phyloP scores from a whole-genome alignment of 2,888 invertebrate species.

The Coleophora deauratella region DNA sequence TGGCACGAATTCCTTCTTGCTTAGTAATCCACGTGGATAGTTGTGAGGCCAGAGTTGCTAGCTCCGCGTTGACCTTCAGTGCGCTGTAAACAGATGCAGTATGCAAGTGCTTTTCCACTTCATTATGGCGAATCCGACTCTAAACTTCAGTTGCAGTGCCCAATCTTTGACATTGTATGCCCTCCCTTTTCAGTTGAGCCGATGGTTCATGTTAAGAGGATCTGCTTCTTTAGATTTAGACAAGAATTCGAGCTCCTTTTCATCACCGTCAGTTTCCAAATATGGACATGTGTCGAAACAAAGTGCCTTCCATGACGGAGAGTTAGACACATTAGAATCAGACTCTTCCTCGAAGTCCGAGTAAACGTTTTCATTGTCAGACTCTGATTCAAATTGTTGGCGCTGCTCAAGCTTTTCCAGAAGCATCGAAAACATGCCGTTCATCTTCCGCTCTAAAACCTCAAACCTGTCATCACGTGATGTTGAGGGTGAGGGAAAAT shows the following conservation, averaged over 20 bases:
- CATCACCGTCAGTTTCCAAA: too few species aligned
- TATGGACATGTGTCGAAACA: too few species aligned
- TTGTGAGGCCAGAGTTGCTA: conserved; percentile 4
- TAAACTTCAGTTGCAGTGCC: conserved; percentile 6
- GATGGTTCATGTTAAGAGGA: conserved; percentile 9
- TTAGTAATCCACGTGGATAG: conserved; percentile 4
- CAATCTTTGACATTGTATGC: conserved; percentile 15
- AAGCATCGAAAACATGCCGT: background rate
- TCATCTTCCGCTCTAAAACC: conserved; percentile 1
- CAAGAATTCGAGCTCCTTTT: background rate
- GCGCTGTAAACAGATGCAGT: conserved; percentile 14
- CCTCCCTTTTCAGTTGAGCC: conserved; percentile 7
- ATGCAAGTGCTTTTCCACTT: conserved; percentile 13
- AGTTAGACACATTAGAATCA: background rate
- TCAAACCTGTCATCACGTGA: background rate
- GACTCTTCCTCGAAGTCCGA: background rate
- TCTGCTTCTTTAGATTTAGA: conserved; percentile 4
- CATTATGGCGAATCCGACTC: conserved; percentile 15
- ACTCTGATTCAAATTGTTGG: background rate
- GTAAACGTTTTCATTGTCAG: background rate
- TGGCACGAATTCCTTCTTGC: conserved; percentile 10
- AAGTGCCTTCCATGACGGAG: too few species aligned
- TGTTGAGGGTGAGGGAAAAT: background rate
- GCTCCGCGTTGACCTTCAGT: conserved; percentile 13
- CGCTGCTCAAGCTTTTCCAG: background rate